phyloP scores from a whole-genome alignment of 1,140 invertebrate species.

The Megalonaias nervosa region DNA sequence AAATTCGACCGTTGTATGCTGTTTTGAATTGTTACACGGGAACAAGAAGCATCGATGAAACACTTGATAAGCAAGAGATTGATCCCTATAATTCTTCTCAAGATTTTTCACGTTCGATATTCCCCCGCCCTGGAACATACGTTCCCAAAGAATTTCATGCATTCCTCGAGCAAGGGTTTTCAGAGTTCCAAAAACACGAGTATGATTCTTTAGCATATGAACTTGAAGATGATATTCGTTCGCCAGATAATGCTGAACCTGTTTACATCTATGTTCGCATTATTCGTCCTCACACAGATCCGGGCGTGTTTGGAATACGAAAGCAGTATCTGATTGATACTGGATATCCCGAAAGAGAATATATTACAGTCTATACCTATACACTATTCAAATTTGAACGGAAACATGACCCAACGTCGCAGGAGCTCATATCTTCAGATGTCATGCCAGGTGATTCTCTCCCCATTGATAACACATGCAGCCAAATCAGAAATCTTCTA shows the following conservation, averaged over 20 bases:
- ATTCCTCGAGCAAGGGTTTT: constrained; percentile 20
- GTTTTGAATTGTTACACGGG: no score
- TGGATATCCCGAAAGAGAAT: no score
- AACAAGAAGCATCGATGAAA: background rate
- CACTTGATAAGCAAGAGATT: background rate
- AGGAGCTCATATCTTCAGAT: background rate
- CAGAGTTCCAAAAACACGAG: constrained; percentile 30
- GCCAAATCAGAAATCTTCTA: constrained; percentile 36
- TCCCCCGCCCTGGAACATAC: constrained; percentile 20
- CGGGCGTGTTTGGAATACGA: no score
- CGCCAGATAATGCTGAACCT: constrained; percentile 5
- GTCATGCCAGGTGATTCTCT: background rate
- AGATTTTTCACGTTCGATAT: background rate
- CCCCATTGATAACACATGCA: constrained; percentile 17
- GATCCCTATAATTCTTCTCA: background rate
- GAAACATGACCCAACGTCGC: background rate
- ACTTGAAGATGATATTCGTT: constrained; percentile 42
- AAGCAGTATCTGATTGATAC: no score
- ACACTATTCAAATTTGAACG: constrained; percentile 49
- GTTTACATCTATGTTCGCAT: constrained; percentile 22
- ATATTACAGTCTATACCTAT: constrained; percentile 17
- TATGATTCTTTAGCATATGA: constrained; percentile 54
- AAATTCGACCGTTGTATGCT: no score
- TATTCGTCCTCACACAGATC: no score
- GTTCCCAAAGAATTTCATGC: constrained; percentile 12